phyloP scores from a whole-genome alignment of 1,140 invertebrate species.

The Drosophila rufa region DNA sequence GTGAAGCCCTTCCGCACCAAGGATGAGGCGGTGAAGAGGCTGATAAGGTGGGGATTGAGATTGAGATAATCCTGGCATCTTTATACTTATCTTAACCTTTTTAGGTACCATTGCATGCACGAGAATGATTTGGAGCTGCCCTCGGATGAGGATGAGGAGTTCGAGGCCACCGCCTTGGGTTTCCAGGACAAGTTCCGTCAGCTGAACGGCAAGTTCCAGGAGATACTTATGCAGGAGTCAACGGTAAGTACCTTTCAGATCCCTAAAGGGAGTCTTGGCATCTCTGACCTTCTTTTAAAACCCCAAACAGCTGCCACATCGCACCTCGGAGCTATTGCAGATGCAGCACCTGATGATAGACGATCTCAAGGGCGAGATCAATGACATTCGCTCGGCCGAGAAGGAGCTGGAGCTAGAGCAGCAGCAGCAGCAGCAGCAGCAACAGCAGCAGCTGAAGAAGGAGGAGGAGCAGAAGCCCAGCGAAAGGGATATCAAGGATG shows the following conservation, averaged over 20 bases:
- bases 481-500: conserved; percentile 63
- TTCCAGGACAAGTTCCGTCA: conserved; percentile 90
- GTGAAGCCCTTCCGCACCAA: conserved; percentile 90
- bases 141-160: conserved; percentile 91
- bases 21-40: conserved; percentile 91
- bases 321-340: conserved; percentile 76
- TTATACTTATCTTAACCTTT: background rate
- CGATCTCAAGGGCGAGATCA: conserved; percentile 73
- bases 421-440: conserved; percentile 56
- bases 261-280: background rate
- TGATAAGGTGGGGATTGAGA: conserved; percentile 86
- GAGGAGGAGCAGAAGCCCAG: conserved; percentile 46
- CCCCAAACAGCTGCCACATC: conserved; percentile 68
- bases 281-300: background rate
- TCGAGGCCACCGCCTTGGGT: conserved; percentile 90
- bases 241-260: conserved; percentile 87
- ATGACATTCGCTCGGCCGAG: conserved; percentile 64
- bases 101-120: conserved; percentile 92
- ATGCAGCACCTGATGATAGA: conserved; percentile 79
- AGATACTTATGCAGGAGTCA: conserved; percentile 92
- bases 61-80: background rate
- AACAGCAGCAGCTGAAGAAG: conserved; percentile 54
- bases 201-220: conserved; percentile 92
- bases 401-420: conserved; percentile 58
- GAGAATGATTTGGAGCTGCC: conserved; percentile 89